phyloP scores from a whole-genome alignment of 2,888 invertebrate genomes.

The Noctua fimbriata region DNA sequence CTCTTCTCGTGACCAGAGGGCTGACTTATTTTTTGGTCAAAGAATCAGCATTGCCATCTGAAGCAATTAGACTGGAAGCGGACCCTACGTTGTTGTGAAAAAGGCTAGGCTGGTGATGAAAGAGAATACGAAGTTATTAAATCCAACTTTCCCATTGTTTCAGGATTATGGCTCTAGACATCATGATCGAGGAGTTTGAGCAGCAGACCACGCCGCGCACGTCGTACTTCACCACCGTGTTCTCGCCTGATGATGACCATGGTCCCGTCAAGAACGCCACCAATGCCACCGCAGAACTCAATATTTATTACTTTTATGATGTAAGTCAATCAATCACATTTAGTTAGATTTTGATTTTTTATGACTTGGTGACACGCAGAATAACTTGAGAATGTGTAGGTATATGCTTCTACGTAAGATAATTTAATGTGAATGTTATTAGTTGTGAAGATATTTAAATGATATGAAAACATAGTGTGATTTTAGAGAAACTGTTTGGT shows the following conservation, averaged over 20 bases:
- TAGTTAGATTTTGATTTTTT: too few relatives aligned
- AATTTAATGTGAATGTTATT: background rate
- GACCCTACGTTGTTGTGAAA: background rate
- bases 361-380: background rate
- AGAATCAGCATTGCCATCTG: background rate
- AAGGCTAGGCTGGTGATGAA: background rate
- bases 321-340: conserved; percentile 63
- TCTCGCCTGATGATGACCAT: conserved; percentile 66
- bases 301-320: conserved; percentile 83
- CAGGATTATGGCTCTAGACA: conserved; percentile 82
- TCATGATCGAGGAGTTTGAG: conserved; percentile 77
- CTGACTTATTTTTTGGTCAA: background rate
- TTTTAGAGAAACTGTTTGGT: background rate
- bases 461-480: conserved; percentile 6
- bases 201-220: conserved; percentile 76
- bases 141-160: conserved; percentile 33
- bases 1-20: background rate
- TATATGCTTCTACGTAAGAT: background rate
- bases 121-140: background rate
- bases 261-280: conserved; percentile 68
- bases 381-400: background rate
- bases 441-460: background rate
- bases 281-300: conserved; percentile 73
- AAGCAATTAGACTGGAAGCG: background rate
- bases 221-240: conserved; percentile 74